These are phyloP conservation scores for Drosophila borealis DNA, from an alignment of 2,888 invertebrate genomes.

Conservation along the genomic window DNA sequence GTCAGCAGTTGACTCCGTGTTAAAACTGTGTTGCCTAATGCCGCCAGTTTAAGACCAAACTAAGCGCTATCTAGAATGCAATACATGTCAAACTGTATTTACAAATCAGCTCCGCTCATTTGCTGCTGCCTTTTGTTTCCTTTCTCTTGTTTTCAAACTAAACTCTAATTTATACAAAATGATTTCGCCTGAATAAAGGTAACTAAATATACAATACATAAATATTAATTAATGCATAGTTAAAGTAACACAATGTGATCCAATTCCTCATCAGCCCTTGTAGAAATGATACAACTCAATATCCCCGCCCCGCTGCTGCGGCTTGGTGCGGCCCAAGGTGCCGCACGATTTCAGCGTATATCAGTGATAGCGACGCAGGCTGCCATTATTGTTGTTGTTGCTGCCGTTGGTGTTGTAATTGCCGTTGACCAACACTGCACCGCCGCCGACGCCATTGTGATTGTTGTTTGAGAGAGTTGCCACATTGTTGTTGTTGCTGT, in stretches of 20 bases:
- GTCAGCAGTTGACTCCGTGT: not conserved
- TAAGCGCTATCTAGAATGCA: not conserved
- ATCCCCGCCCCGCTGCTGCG: conserved; percentile 47
- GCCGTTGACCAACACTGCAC: conserved; percentile 44
- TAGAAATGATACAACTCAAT: conserved; percentile 80
- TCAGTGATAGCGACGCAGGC: conserved; percentile 83
- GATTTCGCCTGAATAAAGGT: conserved; percentile 54
- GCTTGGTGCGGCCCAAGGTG: conserved; percentile 64
- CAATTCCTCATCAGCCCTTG: conserved; percentile 56
- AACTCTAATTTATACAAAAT: conserved; percentile 70
- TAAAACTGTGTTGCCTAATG: conserved; percentile 14
- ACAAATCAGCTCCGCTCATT: conserved; percentile 8
- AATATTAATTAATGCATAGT: conserved; percentile 35
- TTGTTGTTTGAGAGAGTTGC: conserved; percentile 74
- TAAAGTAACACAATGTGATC: conserved; percentile 35
- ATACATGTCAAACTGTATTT: conserved; percentile 34
- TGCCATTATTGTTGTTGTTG: conserved; percentile 78
- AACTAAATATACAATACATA: conserved; percentile 55
- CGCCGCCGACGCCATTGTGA: conserved; percentile 45
- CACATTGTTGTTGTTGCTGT: conserved; percentile 67
- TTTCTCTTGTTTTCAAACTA: conserved; percentile 46
- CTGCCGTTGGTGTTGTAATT: conserved; percentile 43
- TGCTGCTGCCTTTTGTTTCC: conserved; percentile 5
- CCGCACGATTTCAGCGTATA: conserved; percentile 79
- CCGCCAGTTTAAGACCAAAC: not conserved